Evolutionary conservation across 2,113 vertebrate genomes (phyloP).

Genomic region (Typhlomys cinereus): DNA sequence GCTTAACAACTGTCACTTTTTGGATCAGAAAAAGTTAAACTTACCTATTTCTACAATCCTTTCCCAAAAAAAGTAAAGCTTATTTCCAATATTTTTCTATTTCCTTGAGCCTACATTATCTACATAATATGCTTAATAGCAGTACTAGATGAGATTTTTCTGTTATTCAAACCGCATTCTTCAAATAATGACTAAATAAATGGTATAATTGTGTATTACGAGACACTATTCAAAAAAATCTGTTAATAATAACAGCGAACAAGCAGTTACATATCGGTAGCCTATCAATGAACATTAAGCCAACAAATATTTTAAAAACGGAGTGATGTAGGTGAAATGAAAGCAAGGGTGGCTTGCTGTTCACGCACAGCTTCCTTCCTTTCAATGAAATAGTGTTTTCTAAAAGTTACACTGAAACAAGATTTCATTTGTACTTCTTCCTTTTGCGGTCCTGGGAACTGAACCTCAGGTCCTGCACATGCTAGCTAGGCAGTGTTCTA

Average conservation of each 20-base stretch:
- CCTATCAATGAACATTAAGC: not conserved
- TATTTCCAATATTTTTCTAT: constrained; percentile 14
- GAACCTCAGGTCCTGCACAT: not conserved
- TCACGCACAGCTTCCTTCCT: not conserved
- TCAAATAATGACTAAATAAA: constrained; percentile 20
- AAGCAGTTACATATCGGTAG: not conserved
- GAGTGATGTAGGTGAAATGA: constrained; percentile 1
- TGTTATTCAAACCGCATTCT: constrained; percentile 1
- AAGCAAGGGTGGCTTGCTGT: not conserved
- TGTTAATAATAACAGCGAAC: not conserved
- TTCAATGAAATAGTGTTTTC: not conserved
- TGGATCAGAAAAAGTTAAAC: constrained; percentile 17
- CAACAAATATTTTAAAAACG: not conserved
- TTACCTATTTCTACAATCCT: constrained; percentile 32
- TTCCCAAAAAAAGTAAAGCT: too few species aligned
- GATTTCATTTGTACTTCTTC: constrained; percentile 13
- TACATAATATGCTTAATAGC: not conserved
- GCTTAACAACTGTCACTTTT: not conserved
- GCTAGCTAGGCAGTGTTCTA: not conserved
- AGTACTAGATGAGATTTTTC: not conserved
- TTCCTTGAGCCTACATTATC: not conserved
- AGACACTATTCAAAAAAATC: constrained; percentile 16
- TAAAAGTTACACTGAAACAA: constrained; percentile 27
- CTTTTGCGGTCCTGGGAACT: not conserved
- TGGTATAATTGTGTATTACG: not conserved